Conservation (phyloP, 2,888 invertebrate species). For the Seira musarum region DNA sequence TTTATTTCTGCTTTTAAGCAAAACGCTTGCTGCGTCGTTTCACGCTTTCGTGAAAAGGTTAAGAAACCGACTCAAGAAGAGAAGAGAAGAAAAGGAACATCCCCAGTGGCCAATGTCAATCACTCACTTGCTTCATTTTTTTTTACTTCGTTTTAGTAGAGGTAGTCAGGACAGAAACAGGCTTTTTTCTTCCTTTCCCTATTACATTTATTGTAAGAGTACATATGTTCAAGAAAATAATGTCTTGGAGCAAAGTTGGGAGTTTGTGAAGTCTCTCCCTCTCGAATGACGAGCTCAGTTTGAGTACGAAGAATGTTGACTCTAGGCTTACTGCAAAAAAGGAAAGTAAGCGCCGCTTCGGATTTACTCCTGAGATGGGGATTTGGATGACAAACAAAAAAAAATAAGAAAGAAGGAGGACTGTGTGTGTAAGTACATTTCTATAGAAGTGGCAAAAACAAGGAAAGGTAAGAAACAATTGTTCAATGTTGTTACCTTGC, state of each 20-base stretch:
- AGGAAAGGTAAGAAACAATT: background rate
- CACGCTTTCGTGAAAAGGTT: slow-evolving; percentile 5
- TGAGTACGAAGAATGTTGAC: background rate
- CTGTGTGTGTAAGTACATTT: background rate
- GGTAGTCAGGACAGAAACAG: slow-evolving; percentile 9
- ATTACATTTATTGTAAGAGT: too few relatives aligned
- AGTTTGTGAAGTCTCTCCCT: too few relatives aligned
- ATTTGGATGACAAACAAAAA: slow-evolving; percentile 3
- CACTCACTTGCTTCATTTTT: slow-evolving; percentile 17
- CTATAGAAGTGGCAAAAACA: background rate
- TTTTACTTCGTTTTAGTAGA: background rate
- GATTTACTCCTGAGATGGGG: background rate
- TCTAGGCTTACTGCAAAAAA: background rate
- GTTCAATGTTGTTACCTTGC: background rate
- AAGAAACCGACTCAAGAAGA: background rate
- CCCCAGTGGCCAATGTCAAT: slow-evolving; percentile 37
- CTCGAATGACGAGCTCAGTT: too few relatives aligned
- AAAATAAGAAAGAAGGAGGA: background rate
- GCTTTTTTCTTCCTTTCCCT: background rate
- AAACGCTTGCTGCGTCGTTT: background rate
- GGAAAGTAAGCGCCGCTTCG: slow-evolving; percentile 5
- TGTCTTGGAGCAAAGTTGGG: background rate
- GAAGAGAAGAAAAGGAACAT: slow-evolving; percentile 13
- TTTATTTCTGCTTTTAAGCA: background rate
- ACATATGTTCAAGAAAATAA: background rate